Conservation (phyloP, 2,113 vertebrate species). For the Gavialis gangeticus region DNA sequence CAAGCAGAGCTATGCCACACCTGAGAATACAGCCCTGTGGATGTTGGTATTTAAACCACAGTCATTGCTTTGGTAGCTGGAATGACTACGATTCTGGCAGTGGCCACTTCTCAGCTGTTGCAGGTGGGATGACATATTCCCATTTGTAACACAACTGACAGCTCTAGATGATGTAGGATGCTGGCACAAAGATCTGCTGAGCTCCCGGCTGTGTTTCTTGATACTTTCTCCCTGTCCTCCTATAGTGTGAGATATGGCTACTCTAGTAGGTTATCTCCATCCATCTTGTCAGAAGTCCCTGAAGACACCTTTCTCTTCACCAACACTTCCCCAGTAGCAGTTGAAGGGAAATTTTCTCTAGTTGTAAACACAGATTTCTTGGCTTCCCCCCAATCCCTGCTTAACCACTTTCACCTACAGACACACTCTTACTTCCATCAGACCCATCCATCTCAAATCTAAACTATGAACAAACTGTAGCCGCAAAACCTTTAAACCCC, state of each 20-base stretch:
- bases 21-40: background rate
- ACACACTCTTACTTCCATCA: background rate
- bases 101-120: background rate
- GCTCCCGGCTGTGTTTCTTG: background rate
- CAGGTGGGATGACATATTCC: background rate
- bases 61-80: background rate
- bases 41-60: background rate
- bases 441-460: background rate
- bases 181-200: background rate
- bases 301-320: background rate
- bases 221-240: background rate
- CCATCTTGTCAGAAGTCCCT: background rate
- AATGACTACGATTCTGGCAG: background rate
- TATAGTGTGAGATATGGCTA: background rate
- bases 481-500: background rate
- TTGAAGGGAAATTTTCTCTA: background rate
- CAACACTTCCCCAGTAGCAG: background rate
- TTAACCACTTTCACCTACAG: background rate
- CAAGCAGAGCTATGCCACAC: background rate
- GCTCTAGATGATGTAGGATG: background rate
- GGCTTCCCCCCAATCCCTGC: background rate
- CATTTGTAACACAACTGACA: background rate
- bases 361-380: background rate
- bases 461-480: background rate
- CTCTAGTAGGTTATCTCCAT: background rate